Percentiles rank a stretch among this genome's conserved stretches.
Conservation (phyloP, 2,113 vertebrate species). For the Oreochromis tanganicae region DNA sequence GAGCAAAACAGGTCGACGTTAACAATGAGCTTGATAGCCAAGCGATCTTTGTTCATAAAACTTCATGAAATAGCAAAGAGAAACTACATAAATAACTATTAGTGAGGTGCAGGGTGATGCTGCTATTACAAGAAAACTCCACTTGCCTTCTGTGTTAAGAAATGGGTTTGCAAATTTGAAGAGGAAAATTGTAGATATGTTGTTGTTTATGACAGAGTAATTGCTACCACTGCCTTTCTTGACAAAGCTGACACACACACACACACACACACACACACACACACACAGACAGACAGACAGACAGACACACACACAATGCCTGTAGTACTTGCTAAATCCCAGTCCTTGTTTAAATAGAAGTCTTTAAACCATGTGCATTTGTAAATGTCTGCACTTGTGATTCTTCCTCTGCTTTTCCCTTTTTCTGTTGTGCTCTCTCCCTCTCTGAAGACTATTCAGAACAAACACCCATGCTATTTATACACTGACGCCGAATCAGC, state of each 20-base stretch:
- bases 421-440: not conserved
- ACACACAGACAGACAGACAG: not conserved
- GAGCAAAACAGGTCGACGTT: not conserved
- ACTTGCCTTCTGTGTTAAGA: not conserved
- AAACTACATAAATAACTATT: not conserved
- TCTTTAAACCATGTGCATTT: not conserved
- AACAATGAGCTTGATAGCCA: not conserved
- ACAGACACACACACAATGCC: not conserved
- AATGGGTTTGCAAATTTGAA: not conserved
- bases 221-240: not conserved
- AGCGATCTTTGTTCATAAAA: not conserved
- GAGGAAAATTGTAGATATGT: not conserved
- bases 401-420: not conserved
- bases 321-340: not conserved
- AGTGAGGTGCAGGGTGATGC: not conserved
- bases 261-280: not conserved
- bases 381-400: not conserved
- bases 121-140: not conserved
- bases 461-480: slow-evolving; percentile 62
- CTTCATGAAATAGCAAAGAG: not conserved
- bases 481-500: slow-evolving; percentile 36
- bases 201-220: not conserved
- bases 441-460: slow-evolving; percentile 38
- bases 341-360: not conserved
- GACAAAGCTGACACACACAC: not conserved